Evolutionary conservation across 2,888 invertebrate genomes (phyloP).

Genomic region (Eupithecia exiguata): DNA sequence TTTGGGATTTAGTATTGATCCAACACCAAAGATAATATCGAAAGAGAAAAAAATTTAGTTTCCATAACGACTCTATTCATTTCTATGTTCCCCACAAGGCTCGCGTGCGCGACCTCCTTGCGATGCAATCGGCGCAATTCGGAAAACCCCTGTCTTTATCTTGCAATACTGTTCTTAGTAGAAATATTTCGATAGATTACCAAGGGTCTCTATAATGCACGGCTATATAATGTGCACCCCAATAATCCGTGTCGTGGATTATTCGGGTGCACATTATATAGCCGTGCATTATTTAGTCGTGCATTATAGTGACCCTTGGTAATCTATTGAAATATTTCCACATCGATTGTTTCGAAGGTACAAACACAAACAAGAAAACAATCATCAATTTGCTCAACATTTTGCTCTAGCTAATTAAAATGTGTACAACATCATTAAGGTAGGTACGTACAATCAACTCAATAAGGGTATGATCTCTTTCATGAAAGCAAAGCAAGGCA

Average conservation of each 20-base stretch:
- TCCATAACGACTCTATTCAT: conserved; percentile 27
- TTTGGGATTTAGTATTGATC: no score
- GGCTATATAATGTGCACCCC: no score
- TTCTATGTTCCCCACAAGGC: conserved; percentile 46
- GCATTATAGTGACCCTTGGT: no score
- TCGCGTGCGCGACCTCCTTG: conserved; percentile 61
- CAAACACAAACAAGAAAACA: neutral
- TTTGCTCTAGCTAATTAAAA: neutral
- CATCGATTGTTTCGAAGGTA: neutral
- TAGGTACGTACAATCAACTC: neutral
- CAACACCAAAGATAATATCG: no score
- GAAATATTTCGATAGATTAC: no score
- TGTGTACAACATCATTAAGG: neutral
- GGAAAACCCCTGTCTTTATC: conserved; percentile 71
- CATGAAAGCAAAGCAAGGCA: neutral
- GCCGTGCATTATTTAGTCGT: no score
- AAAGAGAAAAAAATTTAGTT: no score
- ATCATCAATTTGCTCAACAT: neutral
- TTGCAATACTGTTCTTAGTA: no score
- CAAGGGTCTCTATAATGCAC: no score
- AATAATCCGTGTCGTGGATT: no score
- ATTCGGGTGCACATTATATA: no score
- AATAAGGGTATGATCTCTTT: neutral
- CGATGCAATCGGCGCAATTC: conserved; percentile 72
- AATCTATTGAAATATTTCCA: conserved; percentile 48